A percentile compares a stretch with the other conserved stretches of the same genome.
Conservation (phyloP, 64 coral and sea anemone species). For the Astreopora myriophthalma region DNA sequence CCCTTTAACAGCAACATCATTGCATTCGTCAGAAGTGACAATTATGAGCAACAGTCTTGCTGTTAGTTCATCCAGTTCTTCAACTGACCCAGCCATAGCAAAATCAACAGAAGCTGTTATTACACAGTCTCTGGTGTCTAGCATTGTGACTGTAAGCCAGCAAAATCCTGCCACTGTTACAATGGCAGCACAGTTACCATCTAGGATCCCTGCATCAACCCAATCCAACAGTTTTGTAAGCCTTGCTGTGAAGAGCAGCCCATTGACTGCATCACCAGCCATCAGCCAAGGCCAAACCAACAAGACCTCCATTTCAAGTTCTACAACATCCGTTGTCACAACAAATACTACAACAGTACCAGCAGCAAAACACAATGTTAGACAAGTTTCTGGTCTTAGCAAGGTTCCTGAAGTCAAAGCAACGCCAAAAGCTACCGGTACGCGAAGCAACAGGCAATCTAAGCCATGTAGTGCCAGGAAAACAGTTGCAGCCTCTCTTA, state of each 20-base stretch:
- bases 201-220: not conserved
- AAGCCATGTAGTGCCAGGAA: constrained; percentile 7
- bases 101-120: not conserved
- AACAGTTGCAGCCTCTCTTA: constrained; percentile 22
- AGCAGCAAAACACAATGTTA: not conserved
- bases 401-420: not conserved
- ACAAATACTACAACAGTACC: not conserved
- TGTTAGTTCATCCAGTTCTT: not conserved
- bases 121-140: not conserved
- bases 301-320: not conserved
- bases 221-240: not conserved
- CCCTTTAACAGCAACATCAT: constrained; percentile 5
- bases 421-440: not conserved
- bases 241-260: not conserved
- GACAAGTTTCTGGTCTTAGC: not conserved
- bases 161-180: not conserved
- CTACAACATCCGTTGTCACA: not conserved
- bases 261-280: not conserved
- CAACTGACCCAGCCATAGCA: not conserved
- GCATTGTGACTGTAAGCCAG: not conserved
- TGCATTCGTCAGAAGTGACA: not conserved
- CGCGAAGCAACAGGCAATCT: not conserved
- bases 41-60: not conserved
- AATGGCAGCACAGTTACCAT: not conserved
- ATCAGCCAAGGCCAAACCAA: not conserved